These are phyloP conservation scores for Laspeyria flexula DNA, from an alignment of 2,888 invertebrate species.

Conservation along the genomic window DNA sequence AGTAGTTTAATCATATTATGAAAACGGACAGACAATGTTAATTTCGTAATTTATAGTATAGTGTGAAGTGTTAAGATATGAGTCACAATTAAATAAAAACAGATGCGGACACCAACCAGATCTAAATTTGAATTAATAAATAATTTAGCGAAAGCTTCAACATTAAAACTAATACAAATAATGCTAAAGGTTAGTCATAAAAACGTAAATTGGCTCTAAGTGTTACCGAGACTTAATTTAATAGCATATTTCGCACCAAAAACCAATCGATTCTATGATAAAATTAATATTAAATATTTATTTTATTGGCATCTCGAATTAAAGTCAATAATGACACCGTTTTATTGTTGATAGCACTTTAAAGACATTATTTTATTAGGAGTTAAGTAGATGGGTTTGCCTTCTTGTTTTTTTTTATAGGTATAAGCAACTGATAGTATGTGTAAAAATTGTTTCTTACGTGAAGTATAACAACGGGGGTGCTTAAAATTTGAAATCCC, in stretches of 20 bases:
- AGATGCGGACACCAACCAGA: constrained; percentile 8
- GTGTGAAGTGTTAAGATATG: constrained; percentile 6
- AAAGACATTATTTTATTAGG: constrained; percentile 35
- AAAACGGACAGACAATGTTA: too few relatives aligned
- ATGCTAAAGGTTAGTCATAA: constrained; percentile 42
- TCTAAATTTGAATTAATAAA: constrained; percentile 17
- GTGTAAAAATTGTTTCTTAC: constrained; percentile 33
- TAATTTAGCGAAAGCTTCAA: constrained; percentile 15
- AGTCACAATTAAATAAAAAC: constrained; percentile 4
- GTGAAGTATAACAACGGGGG: neutral
- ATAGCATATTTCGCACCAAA: constrained; percentile 47
- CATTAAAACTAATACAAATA: constrained; percentile 41
- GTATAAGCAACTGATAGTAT: constrained; percentile 18
- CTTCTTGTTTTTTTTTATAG: constrained; percentile 11
- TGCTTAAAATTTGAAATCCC: too few relatives aligned
- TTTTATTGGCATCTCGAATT: constrained; percentile 41
- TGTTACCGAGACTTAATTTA: constrained; percentile 29
- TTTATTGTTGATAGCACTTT: constrained; percentile 36
- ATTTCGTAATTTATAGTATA: too few relatives aligned
- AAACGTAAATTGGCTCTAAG: constrained; percentile 30
- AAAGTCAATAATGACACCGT: constrained; percentile 39
- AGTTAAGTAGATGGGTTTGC: constrained; percentile 15
- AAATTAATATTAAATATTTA: constrained; percentile 47
- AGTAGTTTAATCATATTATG: too few relatives aligned
- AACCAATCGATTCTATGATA: constrained; percentile 50